Percentiles rank a stretch among this genome's conserved stretches.
phyloP scores from a whole-genome alignment of 2,888 invertebrate genomes.

The Temnothorax rugatulus region DNA sequence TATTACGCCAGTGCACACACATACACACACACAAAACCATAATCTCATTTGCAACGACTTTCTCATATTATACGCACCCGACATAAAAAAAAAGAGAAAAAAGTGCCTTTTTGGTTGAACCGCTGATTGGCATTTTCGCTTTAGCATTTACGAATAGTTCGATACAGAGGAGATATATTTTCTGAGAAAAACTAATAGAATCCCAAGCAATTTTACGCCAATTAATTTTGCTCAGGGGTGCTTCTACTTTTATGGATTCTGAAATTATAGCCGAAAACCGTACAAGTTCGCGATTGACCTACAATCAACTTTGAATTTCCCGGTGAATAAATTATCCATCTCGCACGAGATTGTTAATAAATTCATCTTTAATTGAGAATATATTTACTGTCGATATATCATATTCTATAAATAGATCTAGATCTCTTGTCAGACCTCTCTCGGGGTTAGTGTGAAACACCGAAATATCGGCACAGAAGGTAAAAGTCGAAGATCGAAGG shows the following conservation, averaged over 20 bases:
- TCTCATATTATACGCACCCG: background rate
- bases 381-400: conserved; percentile 9
- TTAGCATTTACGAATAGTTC: conserved; percentile 2
- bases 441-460: too few species aligned
- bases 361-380: conserved; percentile 32
- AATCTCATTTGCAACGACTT: conserved; percentile 28
- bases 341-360: background rate
- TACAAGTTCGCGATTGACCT: background rate
- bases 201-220: conserved; percentile 40
- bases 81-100: background rate
- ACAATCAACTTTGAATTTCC: background rate
- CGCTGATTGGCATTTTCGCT: conserved; percentile 32
- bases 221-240: conserved; percentile 34
- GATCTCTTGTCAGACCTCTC: background rate
- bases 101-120: background rate
- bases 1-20: background rate
- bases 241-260: conserved; percentile 43
- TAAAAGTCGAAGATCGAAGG: conserved; percentile 11
- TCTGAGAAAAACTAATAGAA: background rate
- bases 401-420: background rate
- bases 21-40: background rate
- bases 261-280: conserved; percentile 19
- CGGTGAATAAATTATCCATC: conserved; percentile 39
- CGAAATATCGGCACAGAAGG: background rate
- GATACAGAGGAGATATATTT: conserved; percentile 8